phyloP scores from a whole-genome alignment of 2,113 vertebrate genomes.

The Pedetes capensis region DNA sequence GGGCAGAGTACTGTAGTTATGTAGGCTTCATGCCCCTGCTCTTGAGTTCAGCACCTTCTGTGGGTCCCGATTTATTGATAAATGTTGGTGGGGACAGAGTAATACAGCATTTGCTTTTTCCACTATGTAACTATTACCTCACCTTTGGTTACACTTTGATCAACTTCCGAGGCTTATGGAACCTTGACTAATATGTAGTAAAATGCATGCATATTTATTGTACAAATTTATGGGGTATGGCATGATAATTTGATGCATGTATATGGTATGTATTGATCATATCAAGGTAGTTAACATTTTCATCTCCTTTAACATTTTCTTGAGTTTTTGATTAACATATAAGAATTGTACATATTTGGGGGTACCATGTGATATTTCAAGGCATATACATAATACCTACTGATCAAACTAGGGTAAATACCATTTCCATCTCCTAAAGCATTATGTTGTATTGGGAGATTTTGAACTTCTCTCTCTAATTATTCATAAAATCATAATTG shows the following conservation, averaged over 20 bases:
- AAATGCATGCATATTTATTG: too few relatives aligned
- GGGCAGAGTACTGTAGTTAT: too few relatives aligned
- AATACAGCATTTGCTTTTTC: too few relatives aligned
- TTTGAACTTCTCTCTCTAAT: neutral
- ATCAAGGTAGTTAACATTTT: neutral
- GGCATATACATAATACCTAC: neutral
- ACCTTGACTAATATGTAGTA: too few relatives aligned
- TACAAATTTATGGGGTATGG: neutral
- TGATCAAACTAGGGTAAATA: neutral
- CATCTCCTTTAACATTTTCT: neutral
- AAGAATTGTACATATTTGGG: neutral
- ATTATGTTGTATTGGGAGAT: neutral
- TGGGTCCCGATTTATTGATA: too few relatives aligned
- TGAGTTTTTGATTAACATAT: neutral
- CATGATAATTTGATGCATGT: neutral
- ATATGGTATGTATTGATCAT: neutral
- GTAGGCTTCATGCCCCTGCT: neutral
- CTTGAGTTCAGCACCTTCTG: neutral
- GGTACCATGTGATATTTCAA: neutral
- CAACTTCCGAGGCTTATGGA: too few relatives aligned
- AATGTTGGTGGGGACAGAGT: too few relatives aligned
- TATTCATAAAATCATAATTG: neutral
- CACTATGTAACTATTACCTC: too few relatives aligned
- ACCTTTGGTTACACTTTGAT: too few relatives aligned
- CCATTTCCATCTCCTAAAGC: neutral